phyloP scores from a whole-genome alignment of 2,113 vertebrate species.

The Gymnarchus niloticus region DNA sequence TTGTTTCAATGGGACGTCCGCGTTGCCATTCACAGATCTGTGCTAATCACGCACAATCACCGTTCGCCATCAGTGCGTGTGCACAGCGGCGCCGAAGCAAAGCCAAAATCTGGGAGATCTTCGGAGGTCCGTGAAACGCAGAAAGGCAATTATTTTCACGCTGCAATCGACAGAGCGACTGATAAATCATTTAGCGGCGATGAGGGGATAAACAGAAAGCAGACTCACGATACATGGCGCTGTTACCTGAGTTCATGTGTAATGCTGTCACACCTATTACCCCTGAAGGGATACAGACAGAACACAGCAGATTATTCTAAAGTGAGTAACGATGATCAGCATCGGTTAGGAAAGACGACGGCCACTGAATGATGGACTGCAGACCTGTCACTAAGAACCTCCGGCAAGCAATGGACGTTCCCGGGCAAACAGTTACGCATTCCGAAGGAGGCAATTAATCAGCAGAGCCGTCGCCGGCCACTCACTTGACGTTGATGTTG shows the following conservation, averaged over 20 bases:
- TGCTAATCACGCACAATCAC: conserved; percentile 33
- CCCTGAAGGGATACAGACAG: conserved; percentile 17
- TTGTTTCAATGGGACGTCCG: conserved; percentile 10
- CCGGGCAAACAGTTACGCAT: no score
- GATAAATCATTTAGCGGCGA: conserved; percentile 5
- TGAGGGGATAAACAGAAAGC: conserved; percentile 20
- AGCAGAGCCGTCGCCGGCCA: neutral
- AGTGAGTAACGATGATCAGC: neutral
- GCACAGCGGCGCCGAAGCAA: neutral
- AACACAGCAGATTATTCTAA: neutral
- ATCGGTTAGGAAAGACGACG: neutral
- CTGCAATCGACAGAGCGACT: conserved; percentile 16
- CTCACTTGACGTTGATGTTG: conserved; percentile 84
- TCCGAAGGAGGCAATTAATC: neutral
- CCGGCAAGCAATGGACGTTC: neutral
- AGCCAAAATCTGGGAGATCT: neutral
- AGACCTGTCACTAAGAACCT: neutral
- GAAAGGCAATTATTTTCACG: neutral
- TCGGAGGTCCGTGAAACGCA: conserved; percentile 9
- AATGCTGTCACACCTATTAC: conserved; percentile 35
- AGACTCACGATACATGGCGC: no score
- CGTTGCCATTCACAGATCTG: conserved; percentile 30
- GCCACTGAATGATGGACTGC: neutral
- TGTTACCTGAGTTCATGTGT: conserved; percentile 39
- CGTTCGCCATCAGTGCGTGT: conserved; percentile 11